Conservation (phyloP, 2,113 vertebrate genomes). For the Sorex fumeus region DNA sequence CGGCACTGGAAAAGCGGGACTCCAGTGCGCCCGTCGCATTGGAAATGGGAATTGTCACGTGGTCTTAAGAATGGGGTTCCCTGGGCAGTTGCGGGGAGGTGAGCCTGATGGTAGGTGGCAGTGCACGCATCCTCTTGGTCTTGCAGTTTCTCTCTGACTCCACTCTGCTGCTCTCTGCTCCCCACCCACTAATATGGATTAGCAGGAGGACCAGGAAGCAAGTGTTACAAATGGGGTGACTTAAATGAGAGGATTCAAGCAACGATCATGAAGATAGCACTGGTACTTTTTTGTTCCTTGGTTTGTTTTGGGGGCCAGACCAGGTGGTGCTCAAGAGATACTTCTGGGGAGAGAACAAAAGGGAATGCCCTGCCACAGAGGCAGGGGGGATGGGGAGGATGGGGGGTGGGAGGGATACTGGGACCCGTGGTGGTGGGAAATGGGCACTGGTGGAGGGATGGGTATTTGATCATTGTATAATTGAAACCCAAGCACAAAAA, state of each 20-base stretch:
- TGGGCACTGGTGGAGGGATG: too few species aligned
- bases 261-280: not conserved
- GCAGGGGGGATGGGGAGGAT: too few species aligned
- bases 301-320: too few species aligned
- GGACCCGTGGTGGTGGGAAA: too few species aligned
- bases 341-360: too few species aligned
- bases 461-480: too few species aligned
- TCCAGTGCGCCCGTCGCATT: not conserved
- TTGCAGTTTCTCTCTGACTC: not conserved
- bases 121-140: not conserved
- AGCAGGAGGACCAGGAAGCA: slow-evolving; percentile 19
- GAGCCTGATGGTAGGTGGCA: not conserved
- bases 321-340: too few species aligned
- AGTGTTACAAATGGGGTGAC: slow-evolving; percentile 30
- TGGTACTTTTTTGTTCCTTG: not conserved
- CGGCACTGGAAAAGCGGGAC: not conserved
- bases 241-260: not conserved
- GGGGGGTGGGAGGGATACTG: too few species aligned
- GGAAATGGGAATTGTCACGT: not conserved
- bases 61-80: not conserved
- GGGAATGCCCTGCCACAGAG: too few species aligned
- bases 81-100: not conserved
- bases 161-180: not conserved
- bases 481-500: too few species aligned
- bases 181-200: not conserved